Evolutionary conservation across 2,888 invertebrate species (phyloP).

Genomic region (Cyclophora punctaria): DNA sequence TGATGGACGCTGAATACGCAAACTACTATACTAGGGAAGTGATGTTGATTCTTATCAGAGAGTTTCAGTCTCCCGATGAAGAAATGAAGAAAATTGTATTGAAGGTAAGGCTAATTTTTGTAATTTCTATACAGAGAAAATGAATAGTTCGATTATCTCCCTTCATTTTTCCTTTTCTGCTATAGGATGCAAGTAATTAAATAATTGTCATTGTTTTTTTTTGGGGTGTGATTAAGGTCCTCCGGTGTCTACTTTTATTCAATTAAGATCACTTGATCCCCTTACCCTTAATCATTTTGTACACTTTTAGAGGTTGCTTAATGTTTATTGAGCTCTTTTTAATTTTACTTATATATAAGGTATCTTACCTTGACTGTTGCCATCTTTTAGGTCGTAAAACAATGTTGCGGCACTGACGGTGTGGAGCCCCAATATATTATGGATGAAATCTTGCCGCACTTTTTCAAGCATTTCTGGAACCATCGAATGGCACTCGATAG

Average conservation of each 20-base stretch:
- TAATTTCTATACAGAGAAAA: not conserved
- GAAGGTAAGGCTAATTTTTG: conserved; percentile 76
- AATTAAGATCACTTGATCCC: too few species aligned
- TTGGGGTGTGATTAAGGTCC: not conserved
- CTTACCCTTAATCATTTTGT: too few species aligned
- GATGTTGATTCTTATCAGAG: conserved; percentile 96
- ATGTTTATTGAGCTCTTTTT: too few species aligned
- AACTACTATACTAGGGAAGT: conserved; percentile 99
- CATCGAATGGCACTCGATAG: conserved; percentile 99
- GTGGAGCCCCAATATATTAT: conserved; percentile 99
- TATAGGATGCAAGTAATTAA: not conserved
- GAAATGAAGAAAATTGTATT: conserved; percentile 99
- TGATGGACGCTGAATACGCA: conserved; percentile 99
- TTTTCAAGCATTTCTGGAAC: conserved; percentile 99
- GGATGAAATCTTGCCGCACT: conserved; percentile 98
- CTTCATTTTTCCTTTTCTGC: too few species aligned
- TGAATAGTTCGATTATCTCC: too few species aligned
- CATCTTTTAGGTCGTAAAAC: conserved; percentile 90
- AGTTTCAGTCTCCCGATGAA: conserved; percentile 99
- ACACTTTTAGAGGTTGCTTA: too few species aligned
- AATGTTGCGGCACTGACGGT: conserved; percentile 99
- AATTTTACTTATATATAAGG: too few species aligned
- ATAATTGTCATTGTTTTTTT: not conserved
- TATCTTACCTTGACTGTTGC: not conserved
- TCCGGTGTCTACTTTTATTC: too few species aligned